phyloP scores from a whole-genome alignment of 2,113 vertebrate genomes.

The Coryphaenoides rupestris region DNA sequence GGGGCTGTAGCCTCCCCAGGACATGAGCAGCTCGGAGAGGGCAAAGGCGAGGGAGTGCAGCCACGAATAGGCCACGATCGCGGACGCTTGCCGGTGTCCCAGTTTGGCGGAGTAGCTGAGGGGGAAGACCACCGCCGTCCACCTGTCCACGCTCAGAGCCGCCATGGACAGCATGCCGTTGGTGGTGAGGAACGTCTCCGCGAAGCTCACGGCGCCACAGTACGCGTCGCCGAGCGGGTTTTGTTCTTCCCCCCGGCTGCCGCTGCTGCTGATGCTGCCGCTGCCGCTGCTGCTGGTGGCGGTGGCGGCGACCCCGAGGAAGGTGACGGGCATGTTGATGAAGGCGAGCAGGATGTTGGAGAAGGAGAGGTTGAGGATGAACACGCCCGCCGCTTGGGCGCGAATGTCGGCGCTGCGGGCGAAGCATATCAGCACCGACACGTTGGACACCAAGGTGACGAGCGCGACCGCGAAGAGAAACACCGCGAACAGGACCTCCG shows the following conservation, averaged over 20 bases:
- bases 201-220: slow-evolving; percentile 68
- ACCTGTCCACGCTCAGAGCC: slow-evolving; percentile 78
- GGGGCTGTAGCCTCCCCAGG: slow-evolving; percentile 74
- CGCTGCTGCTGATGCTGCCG: too few species aligned
- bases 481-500: slow-evolving; percentile 72
- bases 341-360: slow-evolving; percentile 77
- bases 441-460: slow-evolving; percentile 70
- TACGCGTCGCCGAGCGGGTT: slow-evolving; percentile 65
- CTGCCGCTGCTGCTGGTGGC: too few species aligned
- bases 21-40: slow-evolving; percentile 67
- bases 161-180: slow-evolving; percentile 79
- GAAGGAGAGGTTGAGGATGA: slow-evolving; percentile 74
- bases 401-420: slow-evolving; percentile 73
- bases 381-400: slow-evolving; percentile 73
- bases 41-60: slow-evolving; percentile 73
- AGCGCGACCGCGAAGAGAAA: slow-evolving; percentile 72
- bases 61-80: slow-evolving; percentile 76
- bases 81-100: slow-evolving; percentile 70
- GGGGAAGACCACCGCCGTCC: slow-evolving; percentile 79
- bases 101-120: slow-evolving; percentile 78
- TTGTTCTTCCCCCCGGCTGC: slow-evolving; percentile 15
- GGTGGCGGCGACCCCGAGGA: slow-evolving; percentile 59
- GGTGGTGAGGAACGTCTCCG: slow-evolving; percentile 77
- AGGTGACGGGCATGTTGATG: slow-evolving; percentile 76
- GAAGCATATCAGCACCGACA: slow-evolving; percentile 78